phyloP scores from a whole-genome alignment of 1,140 invertebrate species.

The Tetragnatha versicolor region DNA sequence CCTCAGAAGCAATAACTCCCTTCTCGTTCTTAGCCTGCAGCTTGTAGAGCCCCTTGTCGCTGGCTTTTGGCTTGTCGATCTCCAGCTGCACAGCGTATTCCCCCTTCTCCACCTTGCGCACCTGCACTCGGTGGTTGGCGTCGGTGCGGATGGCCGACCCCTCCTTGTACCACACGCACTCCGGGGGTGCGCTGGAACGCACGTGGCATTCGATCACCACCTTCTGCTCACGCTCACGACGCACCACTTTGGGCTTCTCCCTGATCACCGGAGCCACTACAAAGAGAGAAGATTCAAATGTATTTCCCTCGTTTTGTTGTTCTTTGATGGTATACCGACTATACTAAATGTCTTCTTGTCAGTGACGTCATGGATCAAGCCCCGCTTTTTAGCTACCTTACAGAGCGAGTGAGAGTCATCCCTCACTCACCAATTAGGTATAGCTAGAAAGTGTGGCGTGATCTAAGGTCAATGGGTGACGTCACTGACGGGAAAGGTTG shows the following conservation, averaged over 20 bases:
- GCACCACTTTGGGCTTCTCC: conserved; percentile 87
- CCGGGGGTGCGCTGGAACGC: conserved; percentile 84
- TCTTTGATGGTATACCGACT: no score
- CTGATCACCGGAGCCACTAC: conserved; percentile 91
- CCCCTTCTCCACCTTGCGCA: conserved; percentile 67
- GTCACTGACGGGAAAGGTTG: no score
- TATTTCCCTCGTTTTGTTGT: no score
- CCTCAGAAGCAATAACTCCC: conserved; percentile 87
- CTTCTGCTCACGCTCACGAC: conserved; percentile 86
- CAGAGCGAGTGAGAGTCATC: no score
- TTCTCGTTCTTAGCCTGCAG: conserved; percentile 91
- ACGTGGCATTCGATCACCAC: conserved; percentile 91
- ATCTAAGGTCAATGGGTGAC: no score
- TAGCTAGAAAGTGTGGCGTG: no score
- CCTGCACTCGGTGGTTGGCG: conserved; percentile 75
- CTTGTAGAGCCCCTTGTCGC: conserved; percentile 88
- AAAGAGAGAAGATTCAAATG: no score
- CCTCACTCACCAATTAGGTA: no score
- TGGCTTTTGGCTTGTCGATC: conserved; percentile 73
- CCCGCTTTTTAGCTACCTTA: neutral
- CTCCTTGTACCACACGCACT: conserved; percentile 92
- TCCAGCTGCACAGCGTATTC: conserved; percentile 61
- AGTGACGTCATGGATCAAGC: neutral
- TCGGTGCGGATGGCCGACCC: conserved; percentile 77
- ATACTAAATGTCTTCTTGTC: neutral